Percentiles rank a stretch among this genome's conserved stretches.
These are phyloP conservation scores for Choreutis nemorana DNA, from an alignment of 2,888 invertebrate species.

Conservation along the genomic window DNA sequence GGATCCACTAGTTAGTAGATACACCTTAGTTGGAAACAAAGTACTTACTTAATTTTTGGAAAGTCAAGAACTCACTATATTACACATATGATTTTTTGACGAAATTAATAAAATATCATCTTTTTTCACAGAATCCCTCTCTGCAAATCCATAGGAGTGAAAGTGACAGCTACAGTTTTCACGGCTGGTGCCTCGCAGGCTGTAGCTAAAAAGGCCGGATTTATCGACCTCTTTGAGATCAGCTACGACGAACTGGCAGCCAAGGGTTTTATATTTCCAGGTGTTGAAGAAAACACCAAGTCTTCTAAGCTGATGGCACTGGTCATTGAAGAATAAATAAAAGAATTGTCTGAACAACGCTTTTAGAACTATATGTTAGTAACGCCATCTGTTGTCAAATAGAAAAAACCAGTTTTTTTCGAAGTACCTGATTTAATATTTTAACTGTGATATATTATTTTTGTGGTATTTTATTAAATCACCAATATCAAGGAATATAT, in stretches of 20 bases:
- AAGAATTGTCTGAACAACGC: too few species aligned
- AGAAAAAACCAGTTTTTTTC: too few species aligned
- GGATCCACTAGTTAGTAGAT: too few species aligned
- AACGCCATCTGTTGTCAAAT: too few species aligned
- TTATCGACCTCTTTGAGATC: slow-evolving; percentile 39
- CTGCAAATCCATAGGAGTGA: slow-evolving; percentile 53
- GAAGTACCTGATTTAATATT: too few species aligned
- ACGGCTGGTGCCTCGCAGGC: slow-evolving; percentile 60
- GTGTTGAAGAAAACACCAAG: slow-evolving; percentile 41
- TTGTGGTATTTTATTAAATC: too few species aligned
- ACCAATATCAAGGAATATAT: too few species aligned
- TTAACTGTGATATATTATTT: too few species aligned
- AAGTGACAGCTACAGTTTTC: slow-evolving; percentile 57
- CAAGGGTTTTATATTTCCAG: slow-evolving; percentile 43
- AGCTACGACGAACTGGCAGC: slow-evolving; percentile 50
- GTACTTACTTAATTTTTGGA: background rate
- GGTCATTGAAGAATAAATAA: slow-evolving; percentile 17
- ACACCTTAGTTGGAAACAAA: too few species aligned
- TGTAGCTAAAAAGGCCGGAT: slow-evolving; percentile 57
- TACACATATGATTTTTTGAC: background rate
- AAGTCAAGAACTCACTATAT: background rate
- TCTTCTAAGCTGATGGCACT: slow-evolving; percentile 53
- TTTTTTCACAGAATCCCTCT: slow-evolving; percentile 43
- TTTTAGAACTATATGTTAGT: too few species aligned
- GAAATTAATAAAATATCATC: background rate